These are phyloP conservation scores for Melieria picta DNA, from an alignment of 2,888 invertebrate genomes.

Conservation along the genomic window DNA sequence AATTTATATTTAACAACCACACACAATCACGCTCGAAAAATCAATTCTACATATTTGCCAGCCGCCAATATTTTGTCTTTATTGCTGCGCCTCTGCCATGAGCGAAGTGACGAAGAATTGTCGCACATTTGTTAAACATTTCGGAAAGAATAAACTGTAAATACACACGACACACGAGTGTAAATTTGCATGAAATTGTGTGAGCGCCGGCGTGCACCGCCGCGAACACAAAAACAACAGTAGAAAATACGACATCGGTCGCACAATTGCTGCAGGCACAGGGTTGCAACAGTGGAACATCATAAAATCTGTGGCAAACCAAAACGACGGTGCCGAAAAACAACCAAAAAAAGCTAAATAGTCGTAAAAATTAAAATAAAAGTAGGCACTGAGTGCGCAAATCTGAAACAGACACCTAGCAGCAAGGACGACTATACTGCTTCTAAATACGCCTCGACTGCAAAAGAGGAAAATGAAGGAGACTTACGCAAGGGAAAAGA, in stretches of 20 bases:
- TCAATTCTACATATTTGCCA: neutral
- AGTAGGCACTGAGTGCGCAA: neutral
- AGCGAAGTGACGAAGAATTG: neutral
- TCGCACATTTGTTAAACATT: conserved; percentile 5
- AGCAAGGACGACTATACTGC: neutral
- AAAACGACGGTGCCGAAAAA: too few relatives aligned
- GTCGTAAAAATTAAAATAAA: neutral
- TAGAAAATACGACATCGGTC: too few relatives aligned
- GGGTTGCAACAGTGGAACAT: too few relatives aligned
- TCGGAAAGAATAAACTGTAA: neutral
- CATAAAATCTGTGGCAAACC: too few relatives aligned
- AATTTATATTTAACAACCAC: neutral
- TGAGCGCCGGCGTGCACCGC: neutral
- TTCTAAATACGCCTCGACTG: too few relatives aligned
- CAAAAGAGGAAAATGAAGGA: too few relatives aligned
- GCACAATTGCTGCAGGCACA: too few relatives aligned
- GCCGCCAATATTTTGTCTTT: neutral
- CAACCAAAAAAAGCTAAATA: too few relatives aligned
- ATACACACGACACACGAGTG: neutral
- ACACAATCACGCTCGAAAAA: neutral
- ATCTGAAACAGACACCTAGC: neutral
- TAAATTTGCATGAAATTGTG: neutral
- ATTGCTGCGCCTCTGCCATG: neutral
- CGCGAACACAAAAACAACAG: too few relatives aligned
- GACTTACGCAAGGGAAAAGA: too few relatives aligned